phyloP scores from a whole-genome alignment of 2,797 vertebrate species.

The Tiaroga cobitis region DNA sequence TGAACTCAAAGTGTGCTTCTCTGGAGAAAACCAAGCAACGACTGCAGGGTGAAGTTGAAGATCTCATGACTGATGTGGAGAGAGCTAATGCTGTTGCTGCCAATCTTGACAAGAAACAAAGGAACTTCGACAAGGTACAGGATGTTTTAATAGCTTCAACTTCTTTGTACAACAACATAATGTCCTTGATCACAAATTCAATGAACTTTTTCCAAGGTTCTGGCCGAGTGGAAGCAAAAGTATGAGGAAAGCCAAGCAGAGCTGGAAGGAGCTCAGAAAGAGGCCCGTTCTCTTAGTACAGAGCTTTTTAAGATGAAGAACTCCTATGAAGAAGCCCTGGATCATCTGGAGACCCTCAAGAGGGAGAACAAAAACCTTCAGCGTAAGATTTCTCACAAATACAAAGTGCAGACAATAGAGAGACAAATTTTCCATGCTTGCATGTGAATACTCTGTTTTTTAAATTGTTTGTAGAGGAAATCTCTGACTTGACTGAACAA shows the following conservation, averaged over 20 bases:
- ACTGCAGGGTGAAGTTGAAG: conserved; percentile 86
- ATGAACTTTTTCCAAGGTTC: conserved; percentile 60
- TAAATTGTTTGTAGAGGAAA: conserved; percentile 80
- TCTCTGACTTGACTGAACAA: conserved; percentile 87
- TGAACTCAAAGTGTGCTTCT: conserved; percentile 86
- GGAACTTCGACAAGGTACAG: conserved; percentile 86
- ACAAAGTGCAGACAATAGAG: not conserved
- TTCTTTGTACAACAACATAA: not conserved
- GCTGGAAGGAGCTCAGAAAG: conserved; percentile 84
- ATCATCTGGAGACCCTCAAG: conserved; percentile 87
- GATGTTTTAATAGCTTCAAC: not conserved
- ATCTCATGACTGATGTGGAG: conserved; percentile 88
- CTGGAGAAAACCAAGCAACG: conserved; percentile 90
- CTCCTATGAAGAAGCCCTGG: conserved; percentile 87
- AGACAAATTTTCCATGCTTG: not conserved
- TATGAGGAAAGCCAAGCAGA: conserved; percentile 86
- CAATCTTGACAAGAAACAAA: conserved; percentile 87
- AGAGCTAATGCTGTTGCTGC: conserved; percentile 81
- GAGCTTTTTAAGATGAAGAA: conserved; percentile 91
- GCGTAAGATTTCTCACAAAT: conserved; percentile 63
- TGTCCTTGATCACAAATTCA: not conserved
- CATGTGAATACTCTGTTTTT: not conserved
- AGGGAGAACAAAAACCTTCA: conserved; percentile 91
- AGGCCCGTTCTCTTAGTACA: conserved; percentile 83
- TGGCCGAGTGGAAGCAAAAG: conserved; percentile 88